Percentiles rank a stretch among this genome's conserved stretches.
Evolutionary conservation across 2,797 vertebrate genomes (phyloP).

Genomic region (Masticophis lateralis): DNA sequence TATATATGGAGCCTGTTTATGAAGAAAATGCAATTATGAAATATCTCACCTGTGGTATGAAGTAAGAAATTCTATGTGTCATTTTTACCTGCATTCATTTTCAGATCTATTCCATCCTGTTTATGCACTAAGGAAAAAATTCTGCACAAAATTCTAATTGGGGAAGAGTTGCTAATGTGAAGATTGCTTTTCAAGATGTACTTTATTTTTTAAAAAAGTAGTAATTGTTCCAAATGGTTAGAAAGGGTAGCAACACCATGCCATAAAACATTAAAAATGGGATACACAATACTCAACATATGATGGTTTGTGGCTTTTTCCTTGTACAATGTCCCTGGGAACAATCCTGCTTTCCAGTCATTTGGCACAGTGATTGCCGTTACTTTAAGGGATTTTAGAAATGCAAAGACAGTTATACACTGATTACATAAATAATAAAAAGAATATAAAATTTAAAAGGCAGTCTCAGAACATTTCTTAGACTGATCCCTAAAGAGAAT

Average conservation of each 20-base stretch:
- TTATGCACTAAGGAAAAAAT: neutral
- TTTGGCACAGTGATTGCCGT: neutral
- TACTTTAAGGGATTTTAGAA: neutral
- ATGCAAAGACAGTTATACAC: neutral
- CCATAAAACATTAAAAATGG: neutral
- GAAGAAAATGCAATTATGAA: neutral
- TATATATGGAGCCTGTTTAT: neutral
- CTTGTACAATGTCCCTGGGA: neutral
- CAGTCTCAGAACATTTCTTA: neutral
- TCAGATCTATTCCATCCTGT: neutral
- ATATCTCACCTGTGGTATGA: neutral
- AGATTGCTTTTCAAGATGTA: neutral
- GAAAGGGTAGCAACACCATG: neutral
- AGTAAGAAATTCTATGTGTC: neutral
- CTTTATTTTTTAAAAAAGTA: neutral
- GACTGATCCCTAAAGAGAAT: neutral
- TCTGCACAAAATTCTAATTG: neutral
- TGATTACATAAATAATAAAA: neutral
- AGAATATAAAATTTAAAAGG: neutral
- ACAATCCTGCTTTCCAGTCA: neutral
- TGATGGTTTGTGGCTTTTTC: neutral
- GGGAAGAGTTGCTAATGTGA: neutral
- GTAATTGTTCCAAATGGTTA: neutral
- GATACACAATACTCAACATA: neutral
- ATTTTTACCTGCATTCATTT: neutral